Evolutionary conservation across 2,113 vertebrate genomes (phyloP), one percentile per base, ranked within the genome.

Genomic region (Aegotheles bennettii): DNA sequence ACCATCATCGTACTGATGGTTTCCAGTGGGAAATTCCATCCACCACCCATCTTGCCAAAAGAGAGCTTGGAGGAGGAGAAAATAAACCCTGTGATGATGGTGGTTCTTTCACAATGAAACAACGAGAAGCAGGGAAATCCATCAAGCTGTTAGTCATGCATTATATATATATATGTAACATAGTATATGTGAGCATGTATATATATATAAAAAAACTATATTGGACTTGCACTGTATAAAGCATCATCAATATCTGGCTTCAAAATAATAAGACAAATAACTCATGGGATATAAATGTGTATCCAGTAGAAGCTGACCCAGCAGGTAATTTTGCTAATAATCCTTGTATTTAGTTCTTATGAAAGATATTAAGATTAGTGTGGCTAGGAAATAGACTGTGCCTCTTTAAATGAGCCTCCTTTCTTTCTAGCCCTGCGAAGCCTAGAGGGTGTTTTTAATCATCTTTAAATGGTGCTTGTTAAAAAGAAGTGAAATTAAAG

Each of bases 401-500:
- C 20, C 17, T 86, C 68, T 86, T 93, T 77, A 88, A 95, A 88
- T 75, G 13, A 92, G 38, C 29, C 29, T 90, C 21, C 28, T 89
- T 84, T 84, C n/a, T 81, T 76, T 92, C 48, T 78, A 96, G 84
- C 36, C 36, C 36, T 71, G 40, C 57, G 67, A 78, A 94, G 76
- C 87, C 89, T 80, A 57, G 77, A 89, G 81, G 83, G 50, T 94
- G 75, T 91, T 95, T 96, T 92, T 92, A 94, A 81, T 92, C 73
- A 71, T 25, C 57, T 63, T 93, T 93, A 96, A 96, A 92, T 36
- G 10, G 51, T 90, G 67, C 70, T 93, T 93, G 63, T 92, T 95
- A 95, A 89, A 89, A 76, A 80, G 70, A 91, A 96, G 54, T 89
- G 59, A 97, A 96, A 94, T 81, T 78, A 92, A 96, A 93, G 59